Percentiles rank a stretch among this genome's conserved stretches.
phyloP scores from a whole-genome alignment of 2,797 vertebrate genomes.

The Diplodus sargus region DNA sequence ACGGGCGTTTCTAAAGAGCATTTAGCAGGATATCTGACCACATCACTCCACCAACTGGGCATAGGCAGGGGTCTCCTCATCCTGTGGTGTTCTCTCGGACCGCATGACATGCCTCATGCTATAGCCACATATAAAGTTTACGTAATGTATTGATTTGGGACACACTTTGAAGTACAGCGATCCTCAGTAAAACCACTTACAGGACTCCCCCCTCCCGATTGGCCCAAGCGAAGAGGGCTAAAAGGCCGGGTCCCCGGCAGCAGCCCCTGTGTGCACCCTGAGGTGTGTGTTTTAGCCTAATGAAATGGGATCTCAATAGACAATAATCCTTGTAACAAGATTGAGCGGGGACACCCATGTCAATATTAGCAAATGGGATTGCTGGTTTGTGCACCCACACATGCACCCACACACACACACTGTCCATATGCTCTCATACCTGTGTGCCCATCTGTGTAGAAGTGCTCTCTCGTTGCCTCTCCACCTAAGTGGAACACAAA shows the following conservation, averaged over 20 bases:
- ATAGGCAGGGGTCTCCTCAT: conserved; percentile 25
- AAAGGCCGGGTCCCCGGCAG: conserved; percentile 72
- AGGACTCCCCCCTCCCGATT: conserved; percentile 70
- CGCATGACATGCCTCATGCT: conserved; percentile 17
- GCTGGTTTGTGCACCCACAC: conserved; percentile 63
- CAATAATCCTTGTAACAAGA: conserved; percentile 89
- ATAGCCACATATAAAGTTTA: conserved; percentile 47
- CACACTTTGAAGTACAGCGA: conserved; percentile 58
- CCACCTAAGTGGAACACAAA: conserved; percentile 63
- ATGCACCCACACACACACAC: conserved; percentile 28
- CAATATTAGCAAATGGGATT: conserved; percentile 88
- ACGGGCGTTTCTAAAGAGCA: conserved; percentile 50
- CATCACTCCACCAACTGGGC: conserved; percentile 33
- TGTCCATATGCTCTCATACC: conserved; percentile 49
- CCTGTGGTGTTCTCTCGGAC: conserved; percentile 11
- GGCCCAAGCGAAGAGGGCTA: conserved; percentile 75
- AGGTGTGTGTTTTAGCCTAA: conserved; percentile 87
- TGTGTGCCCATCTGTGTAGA: conserved; percentile 53
- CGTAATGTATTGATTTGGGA: conserved; percentile 58
- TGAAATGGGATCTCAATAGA: conserved; percentile 88
- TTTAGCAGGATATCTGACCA: conserved; percentile 56
- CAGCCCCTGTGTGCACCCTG: conserved; percentile 70
- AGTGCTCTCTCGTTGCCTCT: conserved; percentile 59
- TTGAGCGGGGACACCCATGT: conserved; percentile 86
- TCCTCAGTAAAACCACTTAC: conserved; percentile 74